Conservation (phyloP, 2,888 invertebrate species). For the Tachina grossa region DNA sequence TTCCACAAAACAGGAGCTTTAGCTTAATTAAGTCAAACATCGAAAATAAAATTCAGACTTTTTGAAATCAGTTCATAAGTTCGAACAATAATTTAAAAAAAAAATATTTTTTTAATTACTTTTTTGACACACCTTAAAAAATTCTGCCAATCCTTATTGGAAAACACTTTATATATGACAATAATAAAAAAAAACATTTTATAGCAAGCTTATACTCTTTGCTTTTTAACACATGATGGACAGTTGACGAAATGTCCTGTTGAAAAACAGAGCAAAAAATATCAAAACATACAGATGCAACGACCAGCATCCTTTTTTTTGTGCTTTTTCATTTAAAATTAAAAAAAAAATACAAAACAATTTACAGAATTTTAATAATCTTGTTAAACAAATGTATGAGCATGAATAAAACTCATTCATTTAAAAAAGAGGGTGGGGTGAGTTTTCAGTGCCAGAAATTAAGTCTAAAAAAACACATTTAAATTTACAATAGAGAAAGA, state of each 20-base stretch:
- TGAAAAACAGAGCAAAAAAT: background rate
- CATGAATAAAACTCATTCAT: background rate
- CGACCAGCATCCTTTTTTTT: slow-evolving; percentile 13
- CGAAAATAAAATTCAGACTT: too few species aligned
- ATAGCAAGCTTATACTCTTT: slow-evolving; percentile 26
- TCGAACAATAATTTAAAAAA: too few species aligned
- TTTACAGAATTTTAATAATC: slow-evolving; percentile 33
- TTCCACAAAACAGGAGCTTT: too few species aligned
- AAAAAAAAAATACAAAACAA: slow-evolving; percentile 18
- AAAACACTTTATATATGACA: too few species aligned
- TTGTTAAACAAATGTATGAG: background rate
- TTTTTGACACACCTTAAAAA: too few species aligned
- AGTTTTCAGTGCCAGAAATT: background rate
- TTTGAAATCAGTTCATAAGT: too few species aligned
- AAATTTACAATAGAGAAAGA: too few species aligned
- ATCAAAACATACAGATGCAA: slow-evolving; percentile 31
- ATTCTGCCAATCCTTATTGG: too few species aligned
- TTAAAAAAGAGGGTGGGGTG: background rate
- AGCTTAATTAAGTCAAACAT: too few species aligned
- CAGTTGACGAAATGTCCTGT: slow-evolving; percentile 64
- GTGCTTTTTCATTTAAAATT: background rate
- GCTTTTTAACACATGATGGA: slow-evolving; percentile 53
- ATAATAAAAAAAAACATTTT: slow-evolving; percentile 14
- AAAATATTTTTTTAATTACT: too few species aligned
- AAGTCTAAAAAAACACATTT: background rate